These are phyloP conservation scores for Montifringilla adamsi DNA, from an alignment of 2,113 vertebrate species.

Conservation along the genomic window DNA sequence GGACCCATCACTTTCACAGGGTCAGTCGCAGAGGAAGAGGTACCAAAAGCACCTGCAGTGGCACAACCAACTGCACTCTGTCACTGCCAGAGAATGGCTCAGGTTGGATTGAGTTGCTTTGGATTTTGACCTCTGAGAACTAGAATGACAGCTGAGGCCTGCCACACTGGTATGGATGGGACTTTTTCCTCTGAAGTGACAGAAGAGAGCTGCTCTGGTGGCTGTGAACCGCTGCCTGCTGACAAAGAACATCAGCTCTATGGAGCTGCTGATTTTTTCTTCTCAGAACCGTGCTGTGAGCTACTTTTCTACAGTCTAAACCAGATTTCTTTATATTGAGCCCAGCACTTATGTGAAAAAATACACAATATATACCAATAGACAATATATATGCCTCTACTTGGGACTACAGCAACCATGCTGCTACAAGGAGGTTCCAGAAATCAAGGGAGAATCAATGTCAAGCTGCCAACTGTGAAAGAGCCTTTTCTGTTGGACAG, in stretches of 20 bases:
- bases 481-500: neutral
- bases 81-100: neutral
- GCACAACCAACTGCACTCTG: neutral
- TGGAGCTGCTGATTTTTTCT: neutral
- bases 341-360: neutral
- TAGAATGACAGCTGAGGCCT: neutral
- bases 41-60: neutral
- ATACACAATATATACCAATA: neutral
- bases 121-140: neutral
- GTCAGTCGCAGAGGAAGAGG: rapidly evolving
- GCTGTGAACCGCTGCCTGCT: neutral
- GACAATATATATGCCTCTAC: neutral
- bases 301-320: neutral
- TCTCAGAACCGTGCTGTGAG: neutral
- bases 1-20: neutral
- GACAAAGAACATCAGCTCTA: neutral
- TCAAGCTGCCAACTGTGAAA: neutral
- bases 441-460: neutral
- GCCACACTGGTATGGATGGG: neutral
- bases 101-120: neutral
- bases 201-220: neutral
- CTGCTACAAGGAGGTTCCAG: neutral
- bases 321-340: neutral
- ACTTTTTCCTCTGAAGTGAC: neutral
- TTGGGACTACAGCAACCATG: neutral